Evolutionary conservation across 2,113 vertebrate species (phyloP).

Genomic region (Urocitellus parryii): DNA sequence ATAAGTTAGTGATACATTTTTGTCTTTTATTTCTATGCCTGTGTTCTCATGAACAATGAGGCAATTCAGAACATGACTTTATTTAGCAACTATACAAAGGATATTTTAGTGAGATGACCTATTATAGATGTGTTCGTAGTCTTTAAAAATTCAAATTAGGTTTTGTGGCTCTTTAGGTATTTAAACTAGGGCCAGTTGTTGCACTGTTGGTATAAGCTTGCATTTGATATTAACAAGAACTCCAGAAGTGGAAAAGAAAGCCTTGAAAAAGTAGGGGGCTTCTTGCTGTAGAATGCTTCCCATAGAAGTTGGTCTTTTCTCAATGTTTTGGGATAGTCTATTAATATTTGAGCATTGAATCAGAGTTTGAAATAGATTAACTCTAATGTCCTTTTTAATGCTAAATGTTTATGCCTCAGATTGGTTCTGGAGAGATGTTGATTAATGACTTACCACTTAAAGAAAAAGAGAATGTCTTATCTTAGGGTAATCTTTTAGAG

Average conservation of each 20-base stretch:
- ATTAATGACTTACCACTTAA: neutral
- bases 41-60: neutral
- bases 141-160: slow-evolving; percentile 19
- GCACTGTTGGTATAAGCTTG: neutral
- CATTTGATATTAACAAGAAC: neutral
- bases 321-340: neutral
- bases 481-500: neutral
- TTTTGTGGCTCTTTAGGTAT: neutral
- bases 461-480: neutral
- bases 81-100: neutral
- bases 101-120: neutral
- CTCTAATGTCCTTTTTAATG: neutral
- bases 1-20: neutral
- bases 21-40: neutral
- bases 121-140: neutral
- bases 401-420: neutral
- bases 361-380: neutral
- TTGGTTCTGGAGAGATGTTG: neutral
- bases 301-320: neutral
- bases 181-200: neutral
- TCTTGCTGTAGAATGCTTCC: neutral
- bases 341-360: neutral
- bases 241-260: neutral
- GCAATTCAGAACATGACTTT: neutral
- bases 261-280: neutral